Percentiles rank a stretch among this genome's conserved stretches.
These are phyloP conservation scores for Dermochelys coriacea DNA, from an alignment of 2,797 vertebrate species.

Conservation along the genomic window DNA sequence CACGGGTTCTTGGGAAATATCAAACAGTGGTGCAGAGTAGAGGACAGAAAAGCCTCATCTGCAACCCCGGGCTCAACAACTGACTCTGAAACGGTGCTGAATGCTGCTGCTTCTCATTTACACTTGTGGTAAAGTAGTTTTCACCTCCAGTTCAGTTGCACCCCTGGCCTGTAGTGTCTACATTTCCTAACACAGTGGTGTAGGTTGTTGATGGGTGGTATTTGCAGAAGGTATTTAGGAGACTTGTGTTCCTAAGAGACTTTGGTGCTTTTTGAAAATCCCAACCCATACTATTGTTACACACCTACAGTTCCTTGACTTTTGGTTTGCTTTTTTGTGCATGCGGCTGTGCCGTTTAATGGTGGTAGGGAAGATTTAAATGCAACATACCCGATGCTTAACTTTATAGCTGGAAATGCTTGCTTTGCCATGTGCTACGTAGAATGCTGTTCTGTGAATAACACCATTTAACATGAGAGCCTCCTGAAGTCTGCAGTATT, in stretches of 20 bases:
- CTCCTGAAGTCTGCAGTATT: neutral
- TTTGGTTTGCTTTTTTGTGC: neutral
- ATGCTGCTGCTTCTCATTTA: neutral
- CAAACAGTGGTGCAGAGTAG: neutral
- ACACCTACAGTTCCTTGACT: neutral
- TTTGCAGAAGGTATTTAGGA: neutral
- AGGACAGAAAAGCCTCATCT: neutral
- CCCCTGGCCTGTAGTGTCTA: neutral
- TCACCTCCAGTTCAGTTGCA: neutral
- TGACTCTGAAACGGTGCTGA: neutral
- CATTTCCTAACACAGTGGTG: neutral
- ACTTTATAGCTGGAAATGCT: neutral
- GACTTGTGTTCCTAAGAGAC: neutral
- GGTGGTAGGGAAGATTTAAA: neutral
- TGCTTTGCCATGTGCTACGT: neutral
- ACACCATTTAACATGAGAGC: neutral
- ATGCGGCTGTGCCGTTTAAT: neutral
- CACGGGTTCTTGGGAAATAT: neutral
- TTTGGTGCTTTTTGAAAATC: neutral
- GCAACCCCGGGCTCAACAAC: no score
- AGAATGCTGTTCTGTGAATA: neutral
- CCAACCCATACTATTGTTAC: neutral
- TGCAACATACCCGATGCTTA: fast-evolving
- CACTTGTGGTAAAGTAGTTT: neutral
- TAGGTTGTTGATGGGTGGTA: neutral